Evolutionary conservation across 2,797 vertebrate genomes (phyloP).

Genomic region (Enoplosus armatus): DNA sequence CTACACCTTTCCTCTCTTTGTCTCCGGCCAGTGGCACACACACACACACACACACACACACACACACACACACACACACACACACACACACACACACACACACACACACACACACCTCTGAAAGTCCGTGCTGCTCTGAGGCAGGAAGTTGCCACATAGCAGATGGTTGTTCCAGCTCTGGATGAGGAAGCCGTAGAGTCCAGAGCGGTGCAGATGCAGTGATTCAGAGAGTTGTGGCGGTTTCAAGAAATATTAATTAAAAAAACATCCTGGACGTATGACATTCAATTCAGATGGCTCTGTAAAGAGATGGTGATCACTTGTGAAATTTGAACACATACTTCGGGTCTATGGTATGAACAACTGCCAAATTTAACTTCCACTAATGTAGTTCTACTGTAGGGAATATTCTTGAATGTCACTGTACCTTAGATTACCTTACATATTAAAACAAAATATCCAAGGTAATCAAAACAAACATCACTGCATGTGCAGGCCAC

Average conservation of each 20-base stretch:
- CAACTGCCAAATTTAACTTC: not conserved
- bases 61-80: constrained; percentile 50
- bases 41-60: constrained; percentile 50
- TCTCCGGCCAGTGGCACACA: constrained; percentile 73
- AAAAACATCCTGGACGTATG: constrained; percentile 1
- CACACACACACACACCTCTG: constrained; percentile 56
- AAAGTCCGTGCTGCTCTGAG: constrained; percentile 62
- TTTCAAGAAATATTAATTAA: constrained; percentile 1
- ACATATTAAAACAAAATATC: too few species aligned
- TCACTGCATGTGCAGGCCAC: too few species aligned
- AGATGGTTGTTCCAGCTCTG: constrained; percentile 21
- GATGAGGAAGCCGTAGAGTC: constrained; percentile 52
- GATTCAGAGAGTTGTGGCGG: constrained; percentile 23
- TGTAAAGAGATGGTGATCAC: not conserved
- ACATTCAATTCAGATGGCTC: not conserved
- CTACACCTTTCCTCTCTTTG: constrained; percentile 96
- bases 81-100: constrained; percentile 44
- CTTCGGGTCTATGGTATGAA: too few species aligned
- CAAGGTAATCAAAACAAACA: too few species aligned
- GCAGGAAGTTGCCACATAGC: constrained; percentile 81
- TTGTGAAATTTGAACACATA: not conserved
- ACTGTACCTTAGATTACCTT: not conserved
- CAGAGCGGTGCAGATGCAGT: not conserved
- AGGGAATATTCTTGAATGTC: too few species aligned
- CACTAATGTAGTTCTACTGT: constrained; percentile 12